A percentile compares a stretch with the other conserved stretches of the same genome.
Evolutionary conservation across 2,888 invertebrate genomes (phyloP).

Genomic region (Latrodectus hesperus): DNA sequence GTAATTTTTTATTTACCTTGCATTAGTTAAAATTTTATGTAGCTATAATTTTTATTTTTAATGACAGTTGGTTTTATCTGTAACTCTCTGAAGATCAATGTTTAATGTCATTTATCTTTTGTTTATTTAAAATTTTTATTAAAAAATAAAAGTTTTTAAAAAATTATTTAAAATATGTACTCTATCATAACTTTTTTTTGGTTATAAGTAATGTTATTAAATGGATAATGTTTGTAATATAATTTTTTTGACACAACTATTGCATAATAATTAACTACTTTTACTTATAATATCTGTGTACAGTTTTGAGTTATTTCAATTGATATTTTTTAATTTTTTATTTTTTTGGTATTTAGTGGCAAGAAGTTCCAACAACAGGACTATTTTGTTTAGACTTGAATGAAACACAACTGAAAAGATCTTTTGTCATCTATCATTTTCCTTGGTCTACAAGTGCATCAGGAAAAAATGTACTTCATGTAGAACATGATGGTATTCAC

Average conservation of each 20-base stretch:
- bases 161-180: neutral
- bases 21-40: too few species aligned
- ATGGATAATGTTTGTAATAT: neutral
- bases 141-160: too few species aligned
- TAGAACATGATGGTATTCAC: neutral
- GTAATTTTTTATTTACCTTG: too few species aligned
- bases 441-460: slow-evolving; percentile 72
- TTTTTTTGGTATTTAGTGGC: slow-evolving; percentile 67
- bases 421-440: slow-evolving; percentile 71
- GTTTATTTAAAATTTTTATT: too few species aligned
- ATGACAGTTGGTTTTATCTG: too few species aligned
- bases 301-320: neutral
- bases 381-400: slow-evolving; percentile 74
- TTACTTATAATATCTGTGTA: neutral
- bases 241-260: neutral
- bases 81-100: too few species aligned
- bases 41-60: too few species aligned
- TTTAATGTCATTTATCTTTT: too few species aligned
- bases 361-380: slow-evolving; percentile 75
- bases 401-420: slow-evolving; percentile 26
- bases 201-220: too few species aligned
- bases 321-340: neutral
- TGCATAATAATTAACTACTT: too few species aligned
- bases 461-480: neutral
- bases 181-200: neutral